These are phyloP conservation scores for Naja naja DNA, from an alignment of 2,113 vertebrate species.

Conservation along the genomic window DNA sequence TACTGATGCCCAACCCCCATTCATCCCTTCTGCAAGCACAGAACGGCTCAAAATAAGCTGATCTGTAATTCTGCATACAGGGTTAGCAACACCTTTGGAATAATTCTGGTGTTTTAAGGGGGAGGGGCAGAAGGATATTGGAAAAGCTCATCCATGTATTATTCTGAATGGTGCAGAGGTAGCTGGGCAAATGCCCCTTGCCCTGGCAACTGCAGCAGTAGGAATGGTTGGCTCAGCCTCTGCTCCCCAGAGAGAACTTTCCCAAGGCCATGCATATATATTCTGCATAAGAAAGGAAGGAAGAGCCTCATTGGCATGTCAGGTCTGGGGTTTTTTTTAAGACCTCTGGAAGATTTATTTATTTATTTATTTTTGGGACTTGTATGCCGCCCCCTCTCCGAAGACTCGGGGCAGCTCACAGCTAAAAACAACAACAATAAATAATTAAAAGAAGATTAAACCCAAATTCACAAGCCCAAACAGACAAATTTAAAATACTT, in stretches of 20 bases:
- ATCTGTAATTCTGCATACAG: not conserved
- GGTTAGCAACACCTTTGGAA: not conserved
- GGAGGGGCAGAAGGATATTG: not conserved
- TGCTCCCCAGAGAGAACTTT: not conserved
- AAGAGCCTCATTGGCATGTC: not conserved
- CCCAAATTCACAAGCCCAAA: too few relatives aligned
- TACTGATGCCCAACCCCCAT: not conserved
- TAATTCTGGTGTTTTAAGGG: not conserved
- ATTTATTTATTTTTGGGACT: too few relatives aligned
- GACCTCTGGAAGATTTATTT: not conserved
- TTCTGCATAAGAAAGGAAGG: not conserved
- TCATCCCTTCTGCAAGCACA: not conserved
- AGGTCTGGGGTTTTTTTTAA: not conserved
- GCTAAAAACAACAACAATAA: too few relatives aligned
- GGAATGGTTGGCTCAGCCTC: not conserved
- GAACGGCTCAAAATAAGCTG: not conserved
- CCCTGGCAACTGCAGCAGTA: not conserved
- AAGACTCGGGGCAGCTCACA: too few relatives aligned
- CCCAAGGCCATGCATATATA: not conserved
- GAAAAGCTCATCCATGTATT: not conserved
- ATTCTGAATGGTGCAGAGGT: not conserved
- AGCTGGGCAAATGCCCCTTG: not conserved
- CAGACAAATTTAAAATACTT: too few relatives aligned
- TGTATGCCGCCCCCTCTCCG: too few relatives aligned
- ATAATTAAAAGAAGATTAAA: too few relatives aligned